Percentiles rank a stretch among this genome's conserved stretches.
Conservation (phyloP, 1,140 invertebrate species). For the Drosophila suzukii region DNA sequence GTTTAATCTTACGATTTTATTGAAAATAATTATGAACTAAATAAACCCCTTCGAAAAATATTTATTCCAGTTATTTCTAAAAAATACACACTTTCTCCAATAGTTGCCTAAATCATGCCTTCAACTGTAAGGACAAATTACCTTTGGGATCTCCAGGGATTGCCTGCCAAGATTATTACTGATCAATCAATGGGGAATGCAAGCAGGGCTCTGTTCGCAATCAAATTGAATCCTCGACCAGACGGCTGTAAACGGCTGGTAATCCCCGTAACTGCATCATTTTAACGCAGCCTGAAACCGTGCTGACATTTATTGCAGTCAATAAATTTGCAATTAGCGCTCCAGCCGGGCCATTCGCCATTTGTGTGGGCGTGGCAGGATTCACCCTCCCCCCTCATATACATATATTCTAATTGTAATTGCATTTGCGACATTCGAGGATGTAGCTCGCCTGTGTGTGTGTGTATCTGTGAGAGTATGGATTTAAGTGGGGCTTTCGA, state of each 20-base stretch:
- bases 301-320: constrained; percentile 75
- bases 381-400: constrained; percentile 11
- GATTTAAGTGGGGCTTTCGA: constrained; percentile 29
- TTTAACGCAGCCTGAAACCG: constrained; percentile 58
- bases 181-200: constrained; percentile 13
- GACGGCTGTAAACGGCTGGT: constrained; percentile 25
- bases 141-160: neutral
- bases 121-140: neutral
- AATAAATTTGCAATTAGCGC: constrained; percentile 78
- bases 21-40: too few species aligned
- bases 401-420: constrained; percentile 73
- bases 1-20: too few species aligned
- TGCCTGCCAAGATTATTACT: constrained; percentile 3
- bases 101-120: neutral
- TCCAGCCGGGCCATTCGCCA: constrained; percentile 7
- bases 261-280: constrained; percentile 56
- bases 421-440: constrained; percentile 50
- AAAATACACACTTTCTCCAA: too few species aligned
- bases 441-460: neutral
- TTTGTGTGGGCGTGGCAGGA: constrained; percentile 37
- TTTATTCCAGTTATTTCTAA: too few species aligned
- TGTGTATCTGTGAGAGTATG: neutral
- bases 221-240: constrained; percentile 36
- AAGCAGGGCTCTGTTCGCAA: neutral
- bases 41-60: too few species aligned